phyloP scores from a whole-genome alignment of 2,113 vertebrate genomes.

The Rhipidura dahli region DNA sequence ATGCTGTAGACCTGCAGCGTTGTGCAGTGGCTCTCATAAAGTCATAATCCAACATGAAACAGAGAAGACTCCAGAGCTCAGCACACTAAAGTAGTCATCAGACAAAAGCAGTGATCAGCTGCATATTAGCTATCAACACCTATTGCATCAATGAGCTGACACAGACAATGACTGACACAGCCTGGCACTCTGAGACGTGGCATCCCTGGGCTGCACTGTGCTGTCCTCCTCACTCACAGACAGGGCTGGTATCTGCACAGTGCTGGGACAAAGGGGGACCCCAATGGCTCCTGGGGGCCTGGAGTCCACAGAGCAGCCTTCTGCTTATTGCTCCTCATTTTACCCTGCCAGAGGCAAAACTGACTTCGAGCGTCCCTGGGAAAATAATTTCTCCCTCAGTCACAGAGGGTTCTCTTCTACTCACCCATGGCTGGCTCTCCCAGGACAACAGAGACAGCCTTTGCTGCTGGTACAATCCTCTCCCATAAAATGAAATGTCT shows the following conservation, averaged over 20 bases:
- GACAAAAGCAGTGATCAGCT: not conserved
- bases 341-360: not conserved
- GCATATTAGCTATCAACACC: not conserved
- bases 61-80: not conserved
- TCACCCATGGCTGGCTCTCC: not conserved
- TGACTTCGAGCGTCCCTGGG: not conserved
- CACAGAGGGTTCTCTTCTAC: not conserved
- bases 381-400: not conserved
- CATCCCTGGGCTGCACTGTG: not conserved
- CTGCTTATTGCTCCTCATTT: not conserved
- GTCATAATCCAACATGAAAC: not conserved
- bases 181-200: not conserved
- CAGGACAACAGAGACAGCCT: not conserved
- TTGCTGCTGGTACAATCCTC: not conserved
- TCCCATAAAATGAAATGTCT: not conserved
- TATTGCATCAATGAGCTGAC: not conserved
- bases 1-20: not conserved
- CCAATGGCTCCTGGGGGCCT: not conserved
- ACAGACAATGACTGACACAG: fast-evolving
- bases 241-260: not conserved
- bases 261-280: not conserved
- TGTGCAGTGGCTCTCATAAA: not conserved
- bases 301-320: not conserved
- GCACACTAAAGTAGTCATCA: fast-evolving
- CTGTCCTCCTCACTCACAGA: not conserved